These are phyloP conservation scores for Pterophyllum scalare DNA, from an alignment of 2,113 vertebrate genomes.

Conservation along the genomic window DNA sequence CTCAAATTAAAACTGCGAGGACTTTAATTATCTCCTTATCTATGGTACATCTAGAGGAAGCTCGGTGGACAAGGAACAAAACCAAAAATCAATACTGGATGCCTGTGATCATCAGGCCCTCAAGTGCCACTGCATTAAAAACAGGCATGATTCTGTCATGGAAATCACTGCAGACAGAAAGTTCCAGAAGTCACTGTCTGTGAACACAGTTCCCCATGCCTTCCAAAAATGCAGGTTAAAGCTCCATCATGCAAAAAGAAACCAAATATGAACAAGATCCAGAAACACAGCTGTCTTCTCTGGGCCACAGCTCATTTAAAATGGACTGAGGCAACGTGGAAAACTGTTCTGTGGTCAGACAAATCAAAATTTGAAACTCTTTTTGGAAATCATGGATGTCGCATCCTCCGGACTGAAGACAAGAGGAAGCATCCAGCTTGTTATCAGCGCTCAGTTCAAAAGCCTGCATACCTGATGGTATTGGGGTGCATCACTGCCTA, in stretches of 20 bases:
- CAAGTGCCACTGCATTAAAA: neutral
- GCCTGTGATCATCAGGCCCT: rapidly evolving
- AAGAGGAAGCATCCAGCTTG: no score
- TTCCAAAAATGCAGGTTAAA: neutral
- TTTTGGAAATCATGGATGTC: no score
- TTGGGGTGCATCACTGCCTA: no score
- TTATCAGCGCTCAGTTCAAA: no score
- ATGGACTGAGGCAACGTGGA: no score
- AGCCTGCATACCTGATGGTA: no score
- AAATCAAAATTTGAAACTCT: no score
- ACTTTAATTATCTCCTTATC: neutral
- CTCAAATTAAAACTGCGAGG: neutral
- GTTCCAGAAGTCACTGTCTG: neutral
- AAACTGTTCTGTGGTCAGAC: no score
- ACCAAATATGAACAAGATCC: no score
- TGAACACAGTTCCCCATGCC: neutral
- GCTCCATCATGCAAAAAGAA: neutral
- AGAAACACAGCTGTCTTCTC: no score
- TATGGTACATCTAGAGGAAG: neutral
- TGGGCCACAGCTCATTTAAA: no score
- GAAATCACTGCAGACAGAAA: neutral
- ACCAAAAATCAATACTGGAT: neutral
- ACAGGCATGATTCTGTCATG: neutral
- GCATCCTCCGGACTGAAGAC: no score
- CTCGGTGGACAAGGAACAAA: neutral